Base-by-base conservation (phyloP, 2,888 invertebrate genomes). In the Acronicta alni region DNA sequence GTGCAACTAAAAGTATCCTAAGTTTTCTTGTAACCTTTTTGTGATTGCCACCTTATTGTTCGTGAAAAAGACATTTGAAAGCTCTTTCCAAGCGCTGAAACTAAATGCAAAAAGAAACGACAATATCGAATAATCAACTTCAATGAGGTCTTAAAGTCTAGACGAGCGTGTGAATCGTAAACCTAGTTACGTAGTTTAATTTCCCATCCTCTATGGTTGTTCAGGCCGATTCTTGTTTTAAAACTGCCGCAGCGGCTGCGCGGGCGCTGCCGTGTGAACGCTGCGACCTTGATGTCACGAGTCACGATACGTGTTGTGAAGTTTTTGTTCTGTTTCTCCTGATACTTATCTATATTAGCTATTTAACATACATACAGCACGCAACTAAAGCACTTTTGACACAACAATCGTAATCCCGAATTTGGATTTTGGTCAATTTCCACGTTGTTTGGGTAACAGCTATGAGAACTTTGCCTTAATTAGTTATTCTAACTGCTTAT, bases 251-350 rank as follows among this genome's bases (percentile, higher is more conserved):
- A 39, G 49, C 39, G 53, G 37, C 37, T 16, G 53, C 53, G 49
- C 58, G 54, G 56, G 45, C 43, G 61, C 57, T 59, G 76, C 82
- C 92, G 92, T 93, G 92, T 80, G 92, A 93, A 91, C 86, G 84
- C 65, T 60, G 63, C 86, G 90, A 85, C 92, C 92, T 92, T 92
- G 91, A 79, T 80, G 80, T 77, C 76, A 73, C 67, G 75, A 81
- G 79, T 77, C 76, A 73, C 67, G 75, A 81, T 82, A 79, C 76
- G 70, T 73, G 77, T 78, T 67, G 76, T 75, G 77, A 67, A 71
- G 76, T 75, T 75, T 80, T 77, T 68, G 64, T 62, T 64, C 66
- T 75, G 77, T 84, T 85, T 85, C 78, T 80, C 77, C 54, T 75
- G 73, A 69, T 78, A 70, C 53, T 58, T 60, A 72, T 76, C 68